phyloP scores from a whole-genome alignment of 2,888 invertebrate species.

The Lordiphosa andalusiaca region DNA sequence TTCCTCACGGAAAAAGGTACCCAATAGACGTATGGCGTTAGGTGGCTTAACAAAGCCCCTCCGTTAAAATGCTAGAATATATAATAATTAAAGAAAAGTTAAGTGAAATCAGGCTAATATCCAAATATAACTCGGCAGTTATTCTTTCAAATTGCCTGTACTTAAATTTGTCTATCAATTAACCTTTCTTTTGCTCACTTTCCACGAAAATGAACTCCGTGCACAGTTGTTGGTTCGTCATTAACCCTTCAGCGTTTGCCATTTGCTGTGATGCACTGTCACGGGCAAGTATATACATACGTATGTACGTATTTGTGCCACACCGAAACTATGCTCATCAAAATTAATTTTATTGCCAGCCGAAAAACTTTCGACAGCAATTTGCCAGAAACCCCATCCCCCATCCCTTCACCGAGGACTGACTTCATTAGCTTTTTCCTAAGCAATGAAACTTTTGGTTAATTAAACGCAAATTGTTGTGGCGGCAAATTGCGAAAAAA shows the following conservation, averaged over 20 bases:
- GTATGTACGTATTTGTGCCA: not conserved
- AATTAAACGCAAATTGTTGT: slow-evolving; percentile 76
- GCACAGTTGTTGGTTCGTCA: slow-evolving; percentile 1
- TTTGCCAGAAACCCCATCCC: slow-evolving; percentile 30
- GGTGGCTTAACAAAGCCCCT: no score
- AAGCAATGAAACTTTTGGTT: slow-evolving; percentile 54
- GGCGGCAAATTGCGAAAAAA: slow-evolving; percentile 75
- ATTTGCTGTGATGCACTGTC: slow-evolving; percentile 20
- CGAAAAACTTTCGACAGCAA: slow-evolving; percentile 71
- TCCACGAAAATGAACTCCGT: slow-evolving; percentile 5
- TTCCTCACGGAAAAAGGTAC: no score
- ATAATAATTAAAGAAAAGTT: no score
- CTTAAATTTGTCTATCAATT: no score
- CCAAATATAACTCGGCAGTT: no score
- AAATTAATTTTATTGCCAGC: slow-evolving; percentile 74
- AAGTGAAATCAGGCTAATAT: no score
- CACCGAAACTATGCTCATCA: slow-evolving; percentile 49
- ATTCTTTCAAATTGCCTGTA: no score
- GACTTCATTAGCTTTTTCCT: slow-evolving; percentile 59
- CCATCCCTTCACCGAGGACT: slow-evolving; percentile 10
- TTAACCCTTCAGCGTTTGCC: slow-evolving; percentile 10
- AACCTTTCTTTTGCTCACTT: slow-evolving; percentile 6
- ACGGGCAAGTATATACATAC: slow-evolving; percentile 24
- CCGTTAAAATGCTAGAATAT: no score
- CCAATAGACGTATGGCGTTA: no score